phyloP scores from a whole-genome alignment of 2,797 vertebrate genomes.

The Peromyscus eremicus region DNA sequence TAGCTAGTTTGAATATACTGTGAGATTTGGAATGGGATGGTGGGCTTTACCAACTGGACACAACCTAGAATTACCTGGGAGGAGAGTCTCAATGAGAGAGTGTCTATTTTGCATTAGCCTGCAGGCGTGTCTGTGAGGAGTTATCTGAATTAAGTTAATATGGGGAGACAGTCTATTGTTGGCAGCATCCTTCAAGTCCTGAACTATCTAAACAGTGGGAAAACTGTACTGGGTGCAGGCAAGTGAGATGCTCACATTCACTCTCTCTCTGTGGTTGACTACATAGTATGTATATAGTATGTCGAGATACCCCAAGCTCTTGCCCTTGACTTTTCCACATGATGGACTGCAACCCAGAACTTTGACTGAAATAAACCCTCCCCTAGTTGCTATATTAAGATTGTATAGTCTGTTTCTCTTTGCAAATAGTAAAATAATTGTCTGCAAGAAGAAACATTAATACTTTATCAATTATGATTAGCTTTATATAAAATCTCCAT shows the following conservation, averaged over 20 bases:
- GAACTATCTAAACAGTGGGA: background rate
- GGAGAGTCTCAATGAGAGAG: background rate
- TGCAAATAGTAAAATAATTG: slow-evolving; percentile 27
- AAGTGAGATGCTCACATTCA: background rate
- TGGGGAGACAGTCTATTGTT: background rate
- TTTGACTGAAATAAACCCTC: background rate
- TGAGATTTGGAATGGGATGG: background rate
- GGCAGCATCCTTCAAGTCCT: background rate
- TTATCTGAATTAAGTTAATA: background rate
- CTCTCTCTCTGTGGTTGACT: background rate
- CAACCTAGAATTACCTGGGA: background rate
- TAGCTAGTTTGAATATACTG: background rate
- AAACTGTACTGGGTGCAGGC: background rate
- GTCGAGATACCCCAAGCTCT: no score
- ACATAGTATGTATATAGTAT: no score
- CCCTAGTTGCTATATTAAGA: background rate
- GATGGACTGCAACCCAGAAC: background rate
- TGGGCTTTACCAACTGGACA: background rate
- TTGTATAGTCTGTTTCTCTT: background rate
- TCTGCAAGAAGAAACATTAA: background rate
- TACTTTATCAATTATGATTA: background rate
- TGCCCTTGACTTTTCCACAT: background rate
- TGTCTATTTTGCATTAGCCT: background rate
- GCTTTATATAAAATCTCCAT: slow-evolving; percentile 11
- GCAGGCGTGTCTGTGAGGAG: background rate